Evolutionary conservation across 2,113 vertebrate genomes (phyloP).

Genomic region (Lichenostomus cassidix): DNA sequence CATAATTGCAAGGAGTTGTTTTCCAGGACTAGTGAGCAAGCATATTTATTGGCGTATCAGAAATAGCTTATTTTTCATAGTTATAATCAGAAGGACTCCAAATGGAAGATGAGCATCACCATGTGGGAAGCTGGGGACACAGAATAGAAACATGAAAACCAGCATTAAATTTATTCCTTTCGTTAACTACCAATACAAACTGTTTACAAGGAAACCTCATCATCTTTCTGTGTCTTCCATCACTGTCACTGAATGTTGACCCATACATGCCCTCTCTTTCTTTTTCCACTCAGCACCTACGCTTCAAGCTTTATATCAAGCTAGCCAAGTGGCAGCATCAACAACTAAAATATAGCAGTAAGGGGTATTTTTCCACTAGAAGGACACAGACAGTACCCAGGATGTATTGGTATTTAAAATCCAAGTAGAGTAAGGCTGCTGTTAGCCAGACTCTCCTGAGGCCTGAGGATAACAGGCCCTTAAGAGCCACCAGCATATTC

Average conservation of each 20-base stretch:
- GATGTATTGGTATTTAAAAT: background rate
- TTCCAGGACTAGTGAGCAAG: slow-evolving; percentile 1
- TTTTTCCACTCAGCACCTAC: background rate
- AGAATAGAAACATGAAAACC: slow-evolving; percentile 47
- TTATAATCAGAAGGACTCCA: slow-evolving; percentile 36
- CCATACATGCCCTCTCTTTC: background rate
- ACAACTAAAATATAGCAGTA: background rate
- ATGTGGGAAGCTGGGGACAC: slow-evolving; percentile 38
- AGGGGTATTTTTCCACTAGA: background rate
- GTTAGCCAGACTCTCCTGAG: background rate
- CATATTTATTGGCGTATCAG: slow-evolving; percentile 47
- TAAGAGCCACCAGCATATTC: background rate
- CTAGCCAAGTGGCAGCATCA: background rate
- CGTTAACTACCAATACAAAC: background rate
- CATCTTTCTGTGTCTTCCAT: background rate
- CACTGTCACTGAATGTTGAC: background rate
- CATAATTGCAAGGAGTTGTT: slow-evolving; percentile 46
- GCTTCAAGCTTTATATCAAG: background rate
- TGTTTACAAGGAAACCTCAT: slow-evolving; percentile 55
- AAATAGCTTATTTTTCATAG: slow-evolving; percentile 65
- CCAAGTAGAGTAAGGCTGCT: background rate
- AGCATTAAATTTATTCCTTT: slow-evolving; percentile 24
- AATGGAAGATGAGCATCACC: slow-evolving; percentile 58
- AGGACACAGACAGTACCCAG: background rate
- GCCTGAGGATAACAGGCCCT: background rate